phyloP scores from a whole-genome alignment of 1,140 invertebrate genomes.

The Brachystomella parvula region DNA sequence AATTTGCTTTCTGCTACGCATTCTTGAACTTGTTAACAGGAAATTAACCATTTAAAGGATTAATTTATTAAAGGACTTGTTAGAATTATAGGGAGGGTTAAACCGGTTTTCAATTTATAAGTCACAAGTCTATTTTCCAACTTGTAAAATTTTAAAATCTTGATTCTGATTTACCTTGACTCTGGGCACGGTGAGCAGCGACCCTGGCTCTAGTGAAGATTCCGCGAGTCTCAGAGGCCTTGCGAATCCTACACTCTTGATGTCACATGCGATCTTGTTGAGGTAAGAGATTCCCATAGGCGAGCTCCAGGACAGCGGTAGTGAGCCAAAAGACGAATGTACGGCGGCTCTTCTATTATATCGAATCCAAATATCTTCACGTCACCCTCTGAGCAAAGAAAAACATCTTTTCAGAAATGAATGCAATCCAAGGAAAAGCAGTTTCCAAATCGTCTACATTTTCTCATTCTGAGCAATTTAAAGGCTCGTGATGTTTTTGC shows the following conservation, averaged over 20 bases:
- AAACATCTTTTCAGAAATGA: background rate
- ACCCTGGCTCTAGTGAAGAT: conserved; percentile 80
- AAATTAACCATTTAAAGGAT: too few species aligned
- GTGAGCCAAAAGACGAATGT: conserved; percentile 78
- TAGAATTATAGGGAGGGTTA: too few species aligned
- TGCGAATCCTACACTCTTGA: conserved; percentile 82
- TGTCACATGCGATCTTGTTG: conserved; percentile 76
- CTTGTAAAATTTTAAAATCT: too few species aligned
- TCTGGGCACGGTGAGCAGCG: conserved; percentile 84
- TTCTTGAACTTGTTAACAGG: too few species aligned
- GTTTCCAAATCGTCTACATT: too few species aligned
- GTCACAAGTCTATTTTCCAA: too few species aligned
- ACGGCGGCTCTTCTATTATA: conserved; percentile 74
- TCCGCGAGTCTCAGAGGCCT: conserved; percentile 75
- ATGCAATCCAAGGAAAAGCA: too few species aligned
- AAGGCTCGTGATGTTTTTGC: background rate
- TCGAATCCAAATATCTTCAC: conserved; percentile 85
- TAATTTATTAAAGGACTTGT: too few species aligned
- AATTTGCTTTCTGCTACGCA: too few species aligned
- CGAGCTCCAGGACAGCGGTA: conserved; percentile 73
- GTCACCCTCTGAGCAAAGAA: conserved; percentile 60
- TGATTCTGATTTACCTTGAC: conserved; percentile 72
- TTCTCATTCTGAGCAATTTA: too few species aligned
- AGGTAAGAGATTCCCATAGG: conserved; percentile 76
- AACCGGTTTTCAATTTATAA: too few species aligned